These are phyloP conservation scores for Dermochelys coriacea DNA, from an alignment of 2,797 vertebrate species.

Conservation along the genomic window DNA sequence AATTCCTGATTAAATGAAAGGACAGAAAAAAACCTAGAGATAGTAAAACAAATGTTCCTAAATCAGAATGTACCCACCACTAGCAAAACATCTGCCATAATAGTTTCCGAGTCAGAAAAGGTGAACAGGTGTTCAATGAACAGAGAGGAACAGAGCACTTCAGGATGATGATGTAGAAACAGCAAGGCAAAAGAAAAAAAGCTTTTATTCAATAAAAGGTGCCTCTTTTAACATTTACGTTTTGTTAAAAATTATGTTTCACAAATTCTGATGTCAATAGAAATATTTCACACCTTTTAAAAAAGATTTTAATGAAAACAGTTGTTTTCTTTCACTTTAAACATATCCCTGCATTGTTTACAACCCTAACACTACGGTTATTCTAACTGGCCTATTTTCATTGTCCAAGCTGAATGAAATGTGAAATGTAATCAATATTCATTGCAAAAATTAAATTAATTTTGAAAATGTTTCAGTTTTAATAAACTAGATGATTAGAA, in stretches of 20 bases:
- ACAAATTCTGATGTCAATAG: not conserved
- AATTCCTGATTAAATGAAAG: not conserved
- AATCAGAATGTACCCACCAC: not conserved
- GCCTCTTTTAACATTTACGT: not conserved
- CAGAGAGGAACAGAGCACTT: not conserved
- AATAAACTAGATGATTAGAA: not conserved
- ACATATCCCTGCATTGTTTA: not conserved
- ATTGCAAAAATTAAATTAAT: not conserved
- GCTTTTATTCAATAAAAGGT: not conserved
- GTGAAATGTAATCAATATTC: not conserved
- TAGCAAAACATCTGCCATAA: not conserved
- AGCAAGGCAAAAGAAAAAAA: fast-evolving
- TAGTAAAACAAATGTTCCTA: not conserved
- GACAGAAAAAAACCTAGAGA: not conserved
- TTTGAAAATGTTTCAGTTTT: not conserved
- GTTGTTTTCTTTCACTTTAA: not conserved
- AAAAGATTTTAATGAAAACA: not conserved
- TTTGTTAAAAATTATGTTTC: not conserved
- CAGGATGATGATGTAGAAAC: not conserved
- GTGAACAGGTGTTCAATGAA: not conserved
- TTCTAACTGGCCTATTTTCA: not conserved
- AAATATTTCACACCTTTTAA: not conserved
- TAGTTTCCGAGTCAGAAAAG: not conserved
- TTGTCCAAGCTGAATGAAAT: not conserved
- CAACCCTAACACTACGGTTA: fast-evolving